phyloP scores from a whole-genome alignment of 2,113 vertebrate genomes.

The Caretta caretta region DNA sequence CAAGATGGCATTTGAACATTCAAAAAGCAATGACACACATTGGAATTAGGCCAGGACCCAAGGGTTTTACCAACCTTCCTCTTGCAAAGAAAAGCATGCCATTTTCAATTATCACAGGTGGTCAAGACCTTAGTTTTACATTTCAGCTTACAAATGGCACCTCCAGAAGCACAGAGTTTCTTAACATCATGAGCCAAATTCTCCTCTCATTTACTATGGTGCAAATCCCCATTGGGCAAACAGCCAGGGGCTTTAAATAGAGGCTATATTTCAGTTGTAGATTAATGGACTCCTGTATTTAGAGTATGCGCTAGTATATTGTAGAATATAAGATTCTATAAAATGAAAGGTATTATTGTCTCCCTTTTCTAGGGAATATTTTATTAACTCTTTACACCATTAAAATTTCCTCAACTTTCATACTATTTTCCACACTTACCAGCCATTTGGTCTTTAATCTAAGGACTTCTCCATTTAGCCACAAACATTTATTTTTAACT shows the following conservation, averaged over 20 bases:
- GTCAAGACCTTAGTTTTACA: not conserved
- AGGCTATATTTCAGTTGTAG: not conserved
- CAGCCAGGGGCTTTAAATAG: not conserved
- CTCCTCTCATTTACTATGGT: not conserved
- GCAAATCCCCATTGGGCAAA: not conserved
- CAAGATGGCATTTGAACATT: not conserved
- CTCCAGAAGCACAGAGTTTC: not conserved
- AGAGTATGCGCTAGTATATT: not conserved
- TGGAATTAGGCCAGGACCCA: not conserved
- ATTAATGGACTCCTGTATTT: not conserved
- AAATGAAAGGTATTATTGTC: not conserved
- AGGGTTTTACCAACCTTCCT: not conserved
- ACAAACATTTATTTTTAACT: not conserved
- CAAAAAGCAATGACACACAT: not conserved
- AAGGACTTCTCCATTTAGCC: not conserved
- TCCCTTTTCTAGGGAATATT: not conserved
- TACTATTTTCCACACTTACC: not conserved
- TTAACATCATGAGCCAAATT: not conserved
- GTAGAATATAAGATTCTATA: not conserved
- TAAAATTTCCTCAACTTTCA: not conserved
- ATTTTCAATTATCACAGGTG: not conserved
- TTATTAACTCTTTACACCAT: not conserved
- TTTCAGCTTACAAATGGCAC: not conserved
- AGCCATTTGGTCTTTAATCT: not conserved
- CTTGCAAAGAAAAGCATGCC: accelerated